These are phyloP conservation scores for Toxotes jaculatrix DNA, from an alignment of 2,113 vertebrate species.

Conservation along the genomic window DNA sequence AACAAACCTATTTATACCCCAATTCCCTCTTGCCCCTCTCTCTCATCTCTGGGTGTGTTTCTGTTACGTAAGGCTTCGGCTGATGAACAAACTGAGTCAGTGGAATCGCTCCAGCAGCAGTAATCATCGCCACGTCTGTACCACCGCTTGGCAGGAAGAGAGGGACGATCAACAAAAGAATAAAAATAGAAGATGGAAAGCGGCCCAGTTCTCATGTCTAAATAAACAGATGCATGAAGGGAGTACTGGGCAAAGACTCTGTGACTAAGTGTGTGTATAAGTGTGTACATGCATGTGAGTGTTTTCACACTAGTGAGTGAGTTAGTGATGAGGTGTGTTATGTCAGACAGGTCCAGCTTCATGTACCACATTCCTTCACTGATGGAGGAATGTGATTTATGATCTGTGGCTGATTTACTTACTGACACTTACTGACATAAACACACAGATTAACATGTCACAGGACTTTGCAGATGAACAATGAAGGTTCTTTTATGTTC, in stretches of 20 bases:
- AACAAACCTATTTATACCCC: conserved; percentile 47
- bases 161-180: conserved; percentile 35
- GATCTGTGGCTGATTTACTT: accelerated
- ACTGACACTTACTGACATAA: too few relatives aligned
- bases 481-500: too few relatives aligned
- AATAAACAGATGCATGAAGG: conserved; percentile 22
- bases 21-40: conserved; percentile 1
- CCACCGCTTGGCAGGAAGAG: conserved; percentile 28
- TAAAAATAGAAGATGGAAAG: conserved; percentile 39
- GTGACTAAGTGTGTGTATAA: neutral
- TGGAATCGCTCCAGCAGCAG: conserved; percentile 27
- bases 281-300: neutral
- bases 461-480: too few relatives aligned
- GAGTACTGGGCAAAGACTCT: neutral
- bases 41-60: conserved; percentile 16
- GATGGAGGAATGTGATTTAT: too few relatives aligned
- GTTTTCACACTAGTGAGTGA: neutral
- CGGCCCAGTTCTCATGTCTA: conserved; percentile 5
- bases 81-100: conserved; percentile 12
- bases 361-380: conserved; percentile 13
- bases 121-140: neutral
- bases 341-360: conserved; percentile 44
- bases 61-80: conserved; percentile 45
- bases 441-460: too few relatives aligned
- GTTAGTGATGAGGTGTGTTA: conserved; percentile 16